These are phyloP conservation scores for Anniella stebbinsi DNA, from an alignment of 2,797 vertebrate species.

Conservation along the genomic window DNA sequence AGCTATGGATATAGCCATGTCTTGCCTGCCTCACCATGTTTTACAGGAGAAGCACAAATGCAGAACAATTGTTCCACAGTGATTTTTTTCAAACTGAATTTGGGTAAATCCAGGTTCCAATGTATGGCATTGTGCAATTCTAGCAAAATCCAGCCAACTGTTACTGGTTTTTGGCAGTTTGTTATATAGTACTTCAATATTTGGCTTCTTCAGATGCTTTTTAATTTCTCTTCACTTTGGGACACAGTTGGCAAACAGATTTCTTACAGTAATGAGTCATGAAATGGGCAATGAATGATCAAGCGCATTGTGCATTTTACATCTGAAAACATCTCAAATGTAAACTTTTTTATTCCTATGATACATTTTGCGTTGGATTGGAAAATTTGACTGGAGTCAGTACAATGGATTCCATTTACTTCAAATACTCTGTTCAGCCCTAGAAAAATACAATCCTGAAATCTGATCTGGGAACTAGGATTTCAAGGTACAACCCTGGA, in stretches of 20 bases:
- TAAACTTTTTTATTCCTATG: neutral
- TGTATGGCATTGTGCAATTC: neutral
- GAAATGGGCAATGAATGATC: neutral
- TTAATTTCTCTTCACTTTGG: neutral
- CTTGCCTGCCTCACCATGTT: neutral
- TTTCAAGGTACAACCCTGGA: neutral
- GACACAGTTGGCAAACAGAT: neutral
- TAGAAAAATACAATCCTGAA: neutral
- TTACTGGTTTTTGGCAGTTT: neutral
- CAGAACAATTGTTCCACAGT: neutral
- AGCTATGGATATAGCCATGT: neutral
- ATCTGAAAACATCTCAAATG: neutral
- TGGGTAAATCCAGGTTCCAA: neutral
- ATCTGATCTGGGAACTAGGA: neutral
- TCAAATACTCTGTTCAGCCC: neutral
- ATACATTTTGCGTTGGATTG: neutral
- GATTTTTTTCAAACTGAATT: conserved; percentile 15
- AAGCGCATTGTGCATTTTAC: neutral
- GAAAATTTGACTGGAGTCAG: neutral
- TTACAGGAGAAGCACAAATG: neutral
- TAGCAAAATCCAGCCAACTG: neutral
- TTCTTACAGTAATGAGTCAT: neutral
- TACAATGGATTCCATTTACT: neutral
- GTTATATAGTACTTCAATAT: neutral
- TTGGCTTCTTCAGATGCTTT: neutral